phyloP scores from a whole-genome alignment of 2,113 vertebrate genomes.

The Pseudonaja textilis region DNA sequence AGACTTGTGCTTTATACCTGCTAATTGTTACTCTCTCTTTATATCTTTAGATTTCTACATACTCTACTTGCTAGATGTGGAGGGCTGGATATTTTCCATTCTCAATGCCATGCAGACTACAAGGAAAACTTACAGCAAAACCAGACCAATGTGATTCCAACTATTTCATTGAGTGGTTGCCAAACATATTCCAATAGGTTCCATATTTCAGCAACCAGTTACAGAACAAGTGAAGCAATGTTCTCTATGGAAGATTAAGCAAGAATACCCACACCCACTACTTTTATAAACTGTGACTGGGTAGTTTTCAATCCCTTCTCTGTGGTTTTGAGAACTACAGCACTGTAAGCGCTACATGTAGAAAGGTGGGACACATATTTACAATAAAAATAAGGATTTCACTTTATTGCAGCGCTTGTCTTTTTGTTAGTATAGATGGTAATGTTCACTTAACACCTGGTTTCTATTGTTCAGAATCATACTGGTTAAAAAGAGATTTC shows the following conservation, averaged over 20 bases:
- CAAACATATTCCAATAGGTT: not conserved
- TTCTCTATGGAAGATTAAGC: not conserved
- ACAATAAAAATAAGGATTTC: constrained; percentile 2
- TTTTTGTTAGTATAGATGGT: not conserved
- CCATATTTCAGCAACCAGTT: not conserved
- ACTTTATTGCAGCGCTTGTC: not conserved
- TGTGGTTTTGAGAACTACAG: not conserved
- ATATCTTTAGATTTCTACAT: constrained; percentile 1
- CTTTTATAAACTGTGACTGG: not conserved
- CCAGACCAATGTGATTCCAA: not conserved
- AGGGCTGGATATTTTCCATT: not conserved
- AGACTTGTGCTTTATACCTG: not conserved
- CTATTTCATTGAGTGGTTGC: not conserved
- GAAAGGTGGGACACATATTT: not conserved
- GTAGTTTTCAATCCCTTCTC: not conserved
- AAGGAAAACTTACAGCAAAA: not conserved
- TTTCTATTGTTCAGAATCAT: not conserved
- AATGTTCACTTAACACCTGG: not conserved
- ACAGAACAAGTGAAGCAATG: not conserved
- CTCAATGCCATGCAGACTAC: not conserved
- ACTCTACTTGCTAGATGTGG: not conserved
- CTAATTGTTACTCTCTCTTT: not conserved
- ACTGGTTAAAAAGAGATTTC: not conserved
- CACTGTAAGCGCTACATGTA: not conserved
- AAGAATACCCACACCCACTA: not conserved